Evolutionary conservation across 2,797 vertebrate species (phyloP), one percentile per base, ranked within the genome.

Genomic region (Acanthiza pusilla): DNA sequence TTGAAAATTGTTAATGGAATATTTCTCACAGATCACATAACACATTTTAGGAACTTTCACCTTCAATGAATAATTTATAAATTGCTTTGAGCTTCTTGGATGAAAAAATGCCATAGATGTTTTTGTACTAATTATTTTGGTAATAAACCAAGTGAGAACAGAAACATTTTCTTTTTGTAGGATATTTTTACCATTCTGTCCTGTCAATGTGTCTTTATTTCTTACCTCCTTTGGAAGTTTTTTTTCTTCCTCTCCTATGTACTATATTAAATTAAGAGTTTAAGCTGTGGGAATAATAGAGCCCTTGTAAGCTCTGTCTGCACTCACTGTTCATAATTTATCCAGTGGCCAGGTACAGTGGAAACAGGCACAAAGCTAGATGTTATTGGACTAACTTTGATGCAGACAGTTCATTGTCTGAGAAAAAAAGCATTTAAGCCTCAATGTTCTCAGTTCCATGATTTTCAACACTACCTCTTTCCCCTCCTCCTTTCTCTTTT

Each of bases 251-350:
- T 81, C 73, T 87, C 47, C 65, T 86, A 23, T 94, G 65, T 92
- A 85, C 62, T 93, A 91, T 79, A 38, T 85, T 88, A 91, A 92
- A 92, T 71, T 76, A 94, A 63, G 54, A 85, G 38, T 81, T 93
- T 93, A 47, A 76, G 26, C 26, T 61, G 80, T 72, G 32, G 61
- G 88, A 95, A 97, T 92, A 95, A 95, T 77, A 76, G 53, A 82
- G 12, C 48, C 15, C 92, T 92, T 80, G 54, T 96, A 82, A 54
- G 85, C 63, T 94, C 63, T 79, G 38, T 92, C 75, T 76, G 72
- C 51, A 29, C 77, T 96, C 79, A 94, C 80, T 80, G 60, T 96
- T 93, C 82, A 95, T 96, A 94, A 95, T 94, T 96, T 96, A 92
- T 94, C 92, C 58, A 23, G 58, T 88, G 88, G 83, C 78, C 85